phyloP scores from a whole-genome alignment of 2,888 invertebrate species.

The Caenorhabditis sp. region DNA sequence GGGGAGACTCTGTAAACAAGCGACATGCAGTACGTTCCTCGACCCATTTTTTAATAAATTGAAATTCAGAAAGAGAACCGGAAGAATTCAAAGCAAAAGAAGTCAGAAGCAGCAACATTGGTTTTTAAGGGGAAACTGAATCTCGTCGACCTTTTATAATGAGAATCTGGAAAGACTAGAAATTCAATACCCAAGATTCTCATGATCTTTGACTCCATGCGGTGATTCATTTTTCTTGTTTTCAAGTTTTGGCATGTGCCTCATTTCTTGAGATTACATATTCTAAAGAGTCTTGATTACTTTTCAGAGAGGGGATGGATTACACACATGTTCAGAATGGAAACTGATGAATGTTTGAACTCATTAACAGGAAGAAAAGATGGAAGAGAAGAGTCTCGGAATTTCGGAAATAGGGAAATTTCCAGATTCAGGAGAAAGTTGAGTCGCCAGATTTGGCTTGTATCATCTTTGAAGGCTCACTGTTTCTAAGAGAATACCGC shows the following conservation, averaged over 20 bases:
- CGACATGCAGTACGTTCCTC: conserved; percentile 26
- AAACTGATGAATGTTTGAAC: neutral
- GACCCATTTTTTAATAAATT: conserved; percentile 6
- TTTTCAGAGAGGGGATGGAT: neutral
- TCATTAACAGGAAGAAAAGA: neutral
- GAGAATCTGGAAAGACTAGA: neutral
- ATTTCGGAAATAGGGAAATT: too few relatives aligned
- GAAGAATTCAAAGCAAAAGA: neutral
- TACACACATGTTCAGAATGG: neutral
- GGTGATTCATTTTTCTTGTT: conserved; percentile 1
- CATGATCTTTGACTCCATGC: neutral
- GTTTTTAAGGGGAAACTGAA: neutral
- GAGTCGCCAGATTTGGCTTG: too few relatives aligned
- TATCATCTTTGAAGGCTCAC: too few relatives aligned
- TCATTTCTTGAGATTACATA: neutral
- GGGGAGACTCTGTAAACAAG: conserved; percentile 25
- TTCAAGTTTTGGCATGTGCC: neutral
- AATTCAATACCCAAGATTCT: neutral
- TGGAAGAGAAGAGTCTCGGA: too few relatives aligned
- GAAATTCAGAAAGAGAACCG: conserved; percentile 3
- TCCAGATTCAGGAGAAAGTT: too few relatives aligned
- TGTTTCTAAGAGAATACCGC: too few relatives aligned
- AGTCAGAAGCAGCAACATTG: neutral
- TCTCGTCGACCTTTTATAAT: neutral
- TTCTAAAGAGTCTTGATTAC: neutral